A percentile compares a stretch with the other conserved stretches of the same genome.
Evolutionary conservation across 1,140 invertebrate genomes (phyloP).

Genomic region (Doryteuthis pealeii): DNA sequence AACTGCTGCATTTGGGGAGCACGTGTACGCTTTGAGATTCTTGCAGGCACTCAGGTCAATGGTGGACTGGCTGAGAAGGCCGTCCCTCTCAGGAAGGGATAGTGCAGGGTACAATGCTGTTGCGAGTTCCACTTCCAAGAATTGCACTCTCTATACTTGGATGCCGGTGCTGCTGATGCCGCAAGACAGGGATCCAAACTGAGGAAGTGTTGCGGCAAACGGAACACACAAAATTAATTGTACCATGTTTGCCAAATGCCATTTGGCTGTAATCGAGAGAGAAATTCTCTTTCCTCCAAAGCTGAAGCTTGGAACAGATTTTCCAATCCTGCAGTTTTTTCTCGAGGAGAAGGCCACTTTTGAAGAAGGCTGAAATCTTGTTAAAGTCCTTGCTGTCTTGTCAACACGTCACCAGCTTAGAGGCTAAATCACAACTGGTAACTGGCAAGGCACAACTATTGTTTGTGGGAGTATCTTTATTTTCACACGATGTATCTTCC

Average conservation of each 20-base stretch:
- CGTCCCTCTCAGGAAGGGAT: slow-evolving; percentile 31
- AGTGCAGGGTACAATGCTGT: slow-evolving; percentile 34
- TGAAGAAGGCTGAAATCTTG: neutral
- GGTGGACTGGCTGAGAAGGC: slow-evolving; percentile 31
- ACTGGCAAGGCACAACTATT: neutral
- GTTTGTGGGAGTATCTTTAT: neutral
- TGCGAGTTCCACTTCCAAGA: slow-evolving; percentile 37
- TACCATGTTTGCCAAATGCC: slow-evolving; percentile 39
- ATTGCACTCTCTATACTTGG: slow-evolving; percentile 38
- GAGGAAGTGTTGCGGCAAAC: slow-evolving; percentile 40
- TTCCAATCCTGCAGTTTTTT: neutral
- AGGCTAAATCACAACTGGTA: neutral
- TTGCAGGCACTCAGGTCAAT: slow-evolving; percentile 27
- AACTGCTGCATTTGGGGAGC: slow-evolving; percentile 37
- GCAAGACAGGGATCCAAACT: slow-evolving; percentile 28
- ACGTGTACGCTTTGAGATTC: slow-evolving; percentile 29
- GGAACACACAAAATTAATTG: slow-evolving; percentile 35
- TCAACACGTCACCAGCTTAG: neutral
- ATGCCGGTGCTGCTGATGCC: slow-evolving; percentile 46
- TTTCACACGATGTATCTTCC: neutral
- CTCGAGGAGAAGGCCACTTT: neutral
- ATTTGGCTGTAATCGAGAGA: slow-evolving; percentile 34
- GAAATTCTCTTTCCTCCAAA: neutral
- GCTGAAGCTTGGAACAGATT: neutral
- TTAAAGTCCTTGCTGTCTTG: neutral